A percentile compares a stretch with the other conserved stretches of the same genome.
phyloP scores from a whole-genome alignment of 2,113 vertebrate species.

The Cyanoramphus novaezelandiae region DNA sequence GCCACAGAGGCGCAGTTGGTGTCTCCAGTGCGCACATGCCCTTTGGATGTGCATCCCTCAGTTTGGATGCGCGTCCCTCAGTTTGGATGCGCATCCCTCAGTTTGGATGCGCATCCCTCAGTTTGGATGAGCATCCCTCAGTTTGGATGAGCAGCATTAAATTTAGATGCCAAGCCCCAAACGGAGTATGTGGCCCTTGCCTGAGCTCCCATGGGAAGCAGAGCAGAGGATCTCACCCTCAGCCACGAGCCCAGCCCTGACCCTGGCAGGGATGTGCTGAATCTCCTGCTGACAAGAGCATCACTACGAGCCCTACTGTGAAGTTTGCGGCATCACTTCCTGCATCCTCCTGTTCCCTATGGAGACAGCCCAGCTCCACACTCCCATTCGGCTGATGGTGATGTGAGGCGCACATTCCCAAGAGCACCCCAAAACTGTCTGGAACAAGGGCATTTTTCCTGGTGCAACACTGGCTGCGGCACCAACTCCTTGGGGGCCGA shows the following conservation, averaged over 20 bases:
- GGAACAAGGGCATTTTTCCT: fast-evolving
- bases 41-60: neutral
- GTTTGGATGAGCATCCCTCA: neutral
- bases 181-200: fast-evolving
- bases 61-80: neutral
- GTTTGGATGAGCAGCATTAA: fast-evolving
- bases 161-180: neutral
- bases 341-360: fast-evolving
- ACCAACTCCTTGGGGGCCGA: fast-evolving
- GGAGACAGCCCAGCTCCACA: fast-evolving
- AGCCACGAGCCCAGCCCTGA: fast-evolving
- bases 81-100: neutral
- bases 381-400: fast-evolving
- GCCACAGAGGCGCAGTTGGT: fast-evolving
- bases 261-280: fast-evolving
- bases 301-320: fast-evolving
- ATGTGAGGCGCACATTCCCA: neutral
- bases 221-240: neutral
- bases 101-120: fast-evolving
- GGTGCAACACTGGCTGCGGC: fast-evolving
- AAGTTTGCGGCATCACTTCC: fast-evolving
- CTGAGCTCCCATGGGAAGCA: fast-evolving
- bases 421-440: neutral
- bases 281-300: fast-evolving
- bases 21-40: fast-evolving